These are phyloP conservation scores for Whitmania pigra DNA, from an alignment of 1,140 invertebrate genomes.

Conservation along the genomic window DNA sequence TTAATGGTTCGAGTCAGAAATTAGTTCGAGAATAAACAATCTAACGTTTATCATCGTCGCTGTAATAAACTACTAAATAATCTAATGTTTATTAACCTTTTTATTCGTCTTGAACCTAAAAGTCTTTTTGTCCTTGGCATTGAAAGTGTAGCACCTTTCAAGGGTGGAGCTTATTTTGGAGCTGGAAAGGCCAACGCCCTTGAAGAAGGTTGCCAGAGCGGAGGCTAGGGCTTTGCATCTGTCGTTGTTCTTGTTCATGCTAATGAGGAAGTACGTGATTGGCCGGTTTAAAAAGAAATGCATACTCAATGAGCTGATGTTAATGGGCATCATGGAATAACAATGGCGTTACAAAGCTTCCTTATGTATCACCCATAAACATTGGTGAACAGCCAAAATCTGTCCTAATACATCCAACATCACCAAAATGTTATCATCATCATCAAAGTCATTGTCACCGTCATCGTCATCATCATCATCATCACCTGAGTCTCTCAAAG, in stretches of 20 bases:
- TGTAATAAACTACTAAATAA: too few relatives aligned
- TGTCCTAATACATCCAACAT: too few relatives aligned
- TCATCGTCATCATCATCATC: constrained; percentile 34
- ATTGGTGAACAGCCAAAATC: too few relatives aligned
- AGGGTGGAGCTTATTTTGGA: constrained; percentile 40
- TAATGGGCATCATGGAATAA: neutral
- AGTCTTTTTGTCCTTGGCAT: constrained; percentile 69
- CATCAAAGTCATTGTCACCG: constrained; percentile 3
- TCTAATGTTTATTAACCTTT: constrained; percentile 19
- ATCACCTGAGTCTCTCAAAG: constrained; percentile 55
- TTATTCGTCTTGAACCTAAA: constrained; percentile 39
- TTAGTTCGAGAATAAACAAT: neutral
- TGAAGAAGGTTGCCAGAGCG: constrained; percentile 64
- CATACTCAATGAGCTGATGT: neutral
- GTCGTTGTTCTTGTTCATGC: constrained; percentile 57
- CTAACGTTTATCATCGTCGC: neutral
- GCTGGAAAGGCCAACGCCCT: constrained; percentile 55
- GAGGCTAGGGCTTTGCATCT: constrained; percentile 60
- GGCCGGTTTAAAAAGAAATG: neutral
- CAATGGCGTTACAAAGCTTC: neutral
- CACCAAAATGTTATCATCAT: neutral
- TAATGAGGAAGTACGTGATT: constrained; percentile 28
- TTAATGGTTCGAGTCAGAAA: too few relatives aligned
- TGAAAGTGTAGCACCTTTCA: constrained; percentile 61
- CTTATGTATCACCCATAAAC: too few relatives aligned